phyloP scores from a whole-genome alignment of 1,140 invertebrate species.

The Bombyx mori region ASM3026992v2 NC_085110.1:12064001-12064500 shows the following conservation, averaged over 20 bases:
- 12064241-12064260: too few relatives aligned
- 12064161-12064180: too few relatives aligned
- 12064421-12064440: slow-evolving; percentile 87
- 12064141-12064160: not conserved
- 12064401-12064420: slow-evolving; percentile 93
- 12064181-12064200: too few relatives aligned
- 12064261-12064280: too few relatives aligned
- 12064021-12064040: slow-evolving; percentile 87
- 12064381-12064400: slow-evolving; percentile 88
- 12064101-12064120: not conserved
- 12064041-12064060: slow-evolving; percentile 88
- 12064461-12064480: slow-evolving; percentile 89
- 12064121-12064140: not conserved
- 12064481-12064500: slow-evolving; percentile 95
- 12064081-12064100: too few relatives aligned
- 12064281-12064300: too few relatives aligned
- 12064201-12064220: too few relatives aligned
- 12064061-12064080: not conserved
- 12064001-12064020: slow-evolving; percentile 80
- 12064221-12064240: too few relatives aligned
- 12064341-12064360: not conserved
- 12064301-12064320: slow-evolving; percentile 1
- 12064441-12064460: slow-evolving; percentile 83
- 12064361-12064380: slow-evolving; percentile 20
- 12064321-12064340: not conserved